A percentile compares a stretch with the other conserved stretches of the same genome.
These are phyloP conservation scores for Micromys minutus DNA, from an alignment of 2,113 vertebrate species.

Conservation along the genomic window DNA sequence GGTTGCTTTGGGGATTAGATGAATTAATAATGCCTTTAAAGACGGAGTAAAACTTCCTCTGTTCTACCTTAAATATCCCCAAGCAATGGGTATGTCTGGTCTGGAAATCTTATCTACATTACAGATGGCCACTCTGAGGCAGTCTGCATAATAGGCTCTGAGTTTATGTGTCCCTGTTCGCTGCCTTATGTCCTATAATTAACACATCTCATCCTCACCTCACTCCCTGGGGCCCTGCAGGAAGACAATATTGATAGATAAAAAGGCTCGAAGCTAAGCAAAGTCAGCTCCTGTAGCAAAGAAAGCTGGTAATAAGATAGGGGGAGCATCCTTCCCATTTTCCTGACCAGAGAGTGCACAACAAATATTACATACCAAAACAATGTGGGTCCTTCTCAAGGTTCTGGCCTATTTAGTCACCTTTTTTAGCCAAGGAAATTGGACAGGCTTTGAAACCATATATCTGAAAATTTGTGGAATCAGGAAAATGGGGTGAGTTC, in stretches of 20 bases:
- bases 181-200: constrained; percentile 60
- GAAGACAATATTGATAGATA: constrained; percentile 61
- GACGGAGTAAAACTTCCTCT: background rate
- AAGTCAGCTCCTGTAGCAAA: constrained; percentile 23
- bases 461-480: constrained; percentile 62
- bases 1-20: background rate
- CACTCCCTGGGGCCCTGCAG: constrained; percentile 53
- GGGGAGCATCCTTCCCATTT: constrained; percentile 32
- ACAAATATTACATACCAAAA: constrained; percentile 68
- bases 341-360: background rate
- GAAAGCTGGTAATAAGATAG: constrained; percentile 50
- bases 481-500: constrained; percentile 48
- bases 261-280: constrained; percentile 56
- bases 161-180: constrained; percentile 48
- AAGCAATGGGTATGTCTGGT: background rate
- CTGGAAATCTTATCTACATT: background rate
- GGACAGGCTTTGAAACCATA: constrained; percentile 70
- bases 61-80: background rate
- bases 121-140: background rate
- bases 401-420: constrained; percentile 48
- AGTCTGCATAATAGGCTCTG: background rate
- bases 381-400: constrained; percentile 46
- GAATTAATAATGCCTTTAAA: background rate
- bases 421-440: constrained; percentile 69
- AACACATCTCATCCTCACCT: constrained; percentile 68